Percentiles rank a stretch among this genome's conserved stretches.
Conservation (phyloP, 2,888 invertebrate genomes). For the Trichopria drosophilae region DNA sequence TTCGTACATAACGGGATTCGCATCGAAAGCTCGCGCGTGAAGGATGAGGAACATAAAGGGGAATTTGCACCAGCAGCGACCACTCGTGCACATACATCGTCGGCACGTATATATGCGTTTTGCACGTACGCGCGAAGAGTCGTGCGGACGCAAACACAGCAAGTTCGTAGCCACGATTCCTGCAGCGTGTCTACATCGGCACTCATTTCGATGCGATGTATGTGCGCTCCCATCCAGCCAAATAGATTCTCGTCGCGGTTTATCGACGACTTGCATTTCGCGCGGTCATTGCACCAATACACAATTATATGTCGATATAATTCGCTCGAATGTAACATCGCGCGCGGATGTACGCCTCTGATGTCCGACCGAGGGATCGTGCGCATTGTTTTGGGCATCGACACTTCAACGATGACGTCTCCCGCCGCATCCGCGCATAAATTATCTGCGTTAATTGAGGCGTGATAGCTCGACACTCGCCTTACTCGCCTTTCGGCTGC, state of each 20-base stretch:
- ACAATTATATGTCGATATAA: slow-evolving; percentile 23
- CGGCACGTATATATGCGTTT: slow-evolving; percentile 25
- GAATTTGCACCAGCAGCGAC: too few species aligned
- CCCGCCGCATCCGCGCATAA: not conserved
- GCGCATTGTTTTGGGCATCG: slow-evolving; percentile 25
- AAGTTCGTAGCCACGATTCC: too few species aligned
- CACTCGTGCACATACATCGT: too few species aligned
- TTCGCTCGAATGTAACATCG: slow-evolving; percentile 6
- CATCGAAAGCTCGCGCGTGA: slow-evolving; percentile 43
- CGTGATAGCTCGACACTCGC: too few species aligned
- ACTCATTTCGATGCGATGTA: slow-evolving; percentile 12
- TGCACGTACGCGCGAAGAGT: slow-evolving; percentile 22
- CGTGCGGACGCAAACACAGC: too few species aligned
- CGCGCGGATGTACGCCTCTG: too few species aligned
- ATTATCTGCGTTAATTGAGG: slow-evolving; percentile 18
- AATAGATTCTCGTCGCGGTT: slow-evolving; percentile 9
- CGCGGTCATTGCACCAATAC: slow-evolving; percentile 18
- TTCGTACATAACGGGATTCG: slow-evolving; percentile 48
- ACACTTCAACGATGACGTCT: too few species aligned
- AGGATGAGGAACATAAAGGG: slow-evolving; percentile 42
- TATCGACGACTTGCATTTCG: slow-evolving; percentile 23
- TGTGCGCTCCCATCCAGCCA: not conserved
- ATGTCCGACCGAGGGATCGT: too few species aligned
- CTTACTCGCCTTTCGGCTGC: too few species aligned
- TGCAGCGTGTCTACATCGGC: not conserved